Conservation (phyloP, 2,797 vertebrate genomes). For the Thripadectes ignobilis region DNA sequence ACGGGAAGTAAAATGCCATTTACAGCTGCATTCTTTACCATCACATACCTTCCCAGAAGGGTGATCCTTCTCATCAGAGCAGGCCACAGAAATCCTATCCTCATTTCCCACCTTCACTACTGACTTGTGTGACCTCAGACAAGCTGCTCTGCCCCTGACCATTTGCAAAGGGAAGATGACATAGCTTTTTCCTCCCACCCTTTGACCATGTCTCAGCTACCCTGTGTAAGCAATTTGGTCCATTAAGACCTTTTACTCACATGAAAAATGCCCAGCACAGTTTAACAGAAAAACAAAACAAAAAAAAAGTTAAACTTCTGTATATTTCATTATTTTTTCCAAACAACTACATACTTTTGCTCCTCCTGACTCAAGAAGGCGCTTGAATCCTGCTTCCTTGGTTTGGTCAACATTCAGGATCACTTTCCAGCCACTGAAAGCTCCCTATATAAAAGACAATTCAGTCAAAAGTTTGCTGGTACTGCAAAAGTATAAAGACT, state of each 20-base stretch:
- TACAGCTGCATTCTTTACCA: not conserved
- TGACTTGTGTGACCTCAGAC: not conserved
- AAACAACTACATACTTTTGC: constrained; percentile 82
- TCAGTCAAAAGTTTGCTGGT: not conserved
- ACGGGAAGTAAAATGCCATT: not conserved
- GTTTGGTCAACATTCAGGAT: constrained; percentile 93
- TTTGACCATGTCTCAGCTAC: not conserved
- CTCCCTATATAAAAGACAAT: constrained; percentile 81
- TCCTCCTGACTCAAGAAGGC: constrained; percentile 93
- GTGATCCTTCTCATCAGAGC: not conserved
- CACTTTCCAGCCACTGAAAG: constrained; percentile 95
- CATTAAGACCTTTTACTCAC: not conserved
- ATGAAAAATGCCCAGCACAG: not conserved
- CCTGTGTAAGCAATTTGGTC: not conserved
- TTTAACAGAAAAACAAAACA: not conserved
- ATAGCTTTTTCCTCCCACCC: not conserved
- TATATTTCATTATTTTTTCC: not conserved
- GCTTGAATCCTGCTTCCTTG: constrained; percentile 93
- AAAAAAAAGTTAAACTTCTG: too few species aligned
- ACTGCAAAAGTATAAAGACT: not conserved
- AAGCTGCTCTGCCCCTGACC: not conserved
- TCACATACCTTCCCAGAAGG: not conserved
- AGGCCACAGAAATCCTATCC: not conserved
- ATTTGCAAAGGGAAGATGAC: not conserved
- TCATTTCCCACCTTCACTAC: not conserved